Percentiles rank a stretch among this genome's conserved stretches.
These are phyloP conservation scores for Danio jaintianensis DNA, from an alignment of 2,797 vertebrate species.

Conservation along the genomic window DNA sequence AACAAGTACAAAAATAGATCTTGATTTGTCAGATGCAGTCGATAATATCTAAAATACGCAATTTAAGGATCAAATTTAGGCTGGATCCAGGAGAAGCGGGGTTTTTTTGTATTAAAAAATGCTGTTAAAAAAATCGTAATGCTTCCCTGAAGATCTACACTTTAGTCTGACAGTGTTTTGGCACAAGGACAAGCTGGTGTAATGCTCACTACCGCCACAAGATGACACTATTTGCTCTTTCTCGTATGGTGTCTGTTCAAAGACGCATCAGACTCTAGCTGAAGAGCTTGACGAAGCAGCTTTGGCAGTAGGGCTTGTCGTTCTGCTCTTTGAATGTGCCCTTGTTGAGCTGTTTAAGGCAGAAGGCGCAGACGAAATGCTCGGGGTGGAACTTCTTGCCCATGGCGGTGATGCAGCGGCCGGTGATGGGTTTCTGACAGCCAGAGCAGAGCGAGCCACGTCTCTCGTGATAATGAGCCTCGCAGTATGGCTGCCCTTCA, in stretches of 20 bases:
- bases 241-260: not conserved
- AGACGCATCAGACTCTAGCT: conserved; percentile 78
- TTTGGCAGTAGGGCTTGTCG: conserved; percentile 98
- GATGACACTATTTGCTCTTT: not conserved
- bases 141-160: conserved; percentile 33
- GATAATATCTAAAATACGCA: conserved; percentile 19
- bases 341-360: conserved; percentile 99
- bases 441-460: conserved; percentile 96
- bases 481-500: conserved; percentile 96
- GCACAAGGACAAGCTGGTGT: conserved; percentile 40
- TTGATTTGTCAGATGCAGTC: conserved; percentile 34
- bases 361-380: conserved; percentile 99
- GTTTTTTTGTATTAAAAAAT: not conserved
- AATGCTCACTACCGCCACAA: conserved; percentile 22
- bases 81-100: not conserved
- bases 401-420: conserved; percentile 99
- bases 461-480: conserved; percentile 97
- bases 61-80: not conserved
- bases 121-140: conserved; percentile 5
- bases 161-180: conserved; percentile 2
- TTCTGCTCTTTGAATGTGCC: conserved; percentile 99
- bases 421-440: conserved; percentile 98
- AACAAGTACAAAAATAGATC: conserved; percentile 46
- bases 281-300: conserved; percentile 98
- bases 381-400: conserved; percentile 98